Evolutionary conservation across 35 echinoderm and acorn worm genomes (phyloP), one percentile per base, ranked within the genome.

Genomic region (Ptychodera flava): DNA sequence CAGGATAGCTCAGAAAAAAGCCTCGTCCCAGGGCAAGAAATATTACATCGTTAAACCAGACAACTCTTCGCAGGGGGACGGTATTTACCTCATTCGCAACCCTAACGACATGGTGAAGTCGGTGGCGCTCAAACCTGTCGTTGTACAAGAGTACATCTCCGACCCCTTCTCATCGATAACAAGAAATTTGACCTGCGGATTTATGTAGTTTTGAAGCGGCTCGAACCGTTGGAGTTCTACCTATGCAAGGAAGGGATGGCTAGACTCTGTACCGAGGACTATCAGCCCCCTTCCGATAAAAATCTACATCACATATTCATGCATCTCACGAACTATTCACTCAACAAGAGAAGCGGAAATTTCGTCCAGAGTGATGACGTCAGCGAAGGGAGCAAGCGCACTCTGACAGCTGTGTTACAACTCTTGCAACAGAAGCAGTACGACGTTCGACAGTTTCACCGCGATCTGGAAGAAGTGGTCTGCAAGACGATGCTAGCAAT

Each of bases 181-280:
- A 91, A 86, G 36, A 94, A 94, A 83, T 94, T 94, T 91, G 93
- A 94, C 78, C 80, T 94, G 15, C 81, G 93, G 34, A 85, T 94
- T 36, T 94, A 94, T 33, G 93, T 94, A 12, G 34, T 94, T 16
- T 76, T 94, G 1, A 86, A 89, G 1, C 89, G 89, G 27, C 80
- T 94, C 0, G 34, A 88, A 28, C 93, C 93, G 14, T 87, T 94
- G 10, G 45, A 77, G n/a, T 85, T 94, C 78, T 91, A 94, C 79
- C 85, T 94, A 77, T 91, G 89, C 76, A 36, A 79, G 35, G 93
- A 94, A 86, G 93, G 93, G 31, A 88, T 94, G 93, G 89, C 90
- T 16, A 81, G 93, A 33, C 91, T 94, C 35, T 94, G 93, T 76
- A 94, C 93, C 0, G 16, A 91, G 28, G 83, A 88, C 32, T 94